These are phyloP conservation scores for Noctua janthina DNA, from an alignment of 2,888 invertebrate species.

Conservation along the genomic window DNA sequence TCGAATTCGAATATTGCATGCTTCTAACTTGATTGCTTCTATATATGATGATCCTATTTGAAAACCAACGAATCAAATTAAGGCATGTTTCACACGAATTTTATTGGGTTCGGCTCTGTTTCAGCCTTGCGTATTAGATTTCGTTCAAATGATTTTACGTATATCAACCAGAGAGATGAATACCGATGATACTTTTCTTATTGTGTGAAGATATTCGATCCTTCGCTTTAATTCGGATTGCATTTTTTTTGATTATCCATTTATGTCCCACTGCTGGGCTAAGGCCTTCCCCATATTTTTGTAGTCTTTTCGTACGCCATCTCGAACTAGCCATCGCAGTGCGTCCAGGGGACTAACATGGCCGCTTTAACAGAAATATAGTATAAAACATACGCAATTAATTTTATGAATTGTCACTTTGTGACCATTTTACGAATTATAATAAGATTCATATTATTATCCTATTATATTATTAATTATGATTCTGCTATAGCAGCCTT, in stretches of 20 bases:
- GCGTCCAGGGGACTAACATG: not conserved
- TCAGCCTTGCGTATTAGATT: slow-evolving; percentile 53
- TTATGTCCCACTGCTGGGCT: not conserved
- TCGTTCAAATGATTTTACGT: slow-evolving; percentile 57
- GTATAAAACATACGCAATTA: no score
- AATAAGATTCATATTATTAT: not conserved
- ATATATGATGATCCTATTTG: slow-evolving; percentile 46
- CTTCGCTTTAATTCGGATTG: not conserved
- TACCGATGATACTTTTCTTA: slow-evolving; percentile 21
- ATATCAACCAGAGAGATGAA: slow-evolving; percentile 50
- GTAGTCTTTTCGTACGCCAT: not conserved
- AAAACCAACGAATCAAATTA: slow-evolving; percentile 59
- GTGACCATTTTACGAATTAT: no score
- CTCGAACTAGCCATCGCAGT: not conserved
- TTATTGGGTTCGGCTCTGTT: slow-evolving; percentile 54
- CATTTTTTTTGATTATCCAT: not conserved
- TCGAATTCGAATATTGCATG: slow-evolving; percentile 21
- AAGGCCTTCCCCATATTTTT: not conserved
- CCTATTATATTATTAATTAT: not conserved
- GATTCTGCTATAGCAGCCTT: not conserved
- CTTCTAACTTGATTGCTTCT: slow-evolving; percentile 40
- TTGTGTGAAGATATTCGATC: slow-evolving; percentile 19
- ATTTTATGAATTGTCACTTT: no score
- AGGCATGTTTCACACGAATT: slow-evolving; percentile 54
- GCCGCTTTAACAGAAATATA: not conserved